Evolutionary conservation across 2,113 vertebrate species (phyloP).

Genomic region (Proterorhinus semilunaris): DNA sequence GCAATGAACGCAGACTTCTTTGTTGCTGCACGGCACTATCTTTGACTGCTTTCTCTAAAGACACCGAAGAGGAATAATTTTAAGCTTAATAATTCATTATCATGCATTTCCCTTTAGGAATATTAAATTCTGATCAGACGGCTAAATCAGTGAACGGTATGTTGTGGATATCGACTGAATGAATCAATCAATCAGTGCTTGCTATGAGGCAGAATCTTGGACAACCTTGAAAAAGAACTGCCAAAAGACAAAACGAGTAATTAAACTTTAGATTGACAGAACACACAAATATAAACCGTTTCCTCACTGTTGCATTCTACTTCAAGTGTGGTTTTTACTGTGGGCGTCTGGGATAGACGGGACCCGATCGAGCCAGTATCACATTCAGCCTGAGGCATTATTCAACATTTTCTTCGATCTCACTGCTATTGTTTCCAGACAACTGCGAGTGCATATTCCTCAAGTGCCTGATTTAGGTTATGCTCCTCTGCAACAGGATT

Average conservation of each 20-base stretch:
- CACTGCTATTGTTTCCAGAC: slow-evolving; percentile 24
- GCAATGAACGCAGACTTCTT: slow-evolving; percentile 5
- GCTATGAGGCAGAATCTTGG: neutral
- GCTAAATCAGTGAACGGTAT: too few relatives aligned
- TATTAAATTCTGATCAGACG: too few relatives aligned
- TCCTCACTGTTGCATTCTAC: neutral
- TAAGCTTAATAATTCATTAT: neutral
- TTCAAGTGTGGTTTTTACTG: neutral
- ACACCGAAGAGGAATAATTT: too few relatives aligned
- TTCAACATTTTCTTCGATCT: slow-evolving; percentile 31
- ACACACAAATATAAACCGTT: neutral
- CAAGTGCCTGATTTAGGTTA: slow-evolving; percentile 56
- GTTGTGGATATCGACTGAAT: too few relatives aligned
- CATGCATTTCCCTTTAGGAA: too few relatives aligned
- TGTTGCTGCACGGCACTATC: too few relatives aligned
- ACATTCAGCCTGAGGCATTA: slow-evolving; percentile 25
- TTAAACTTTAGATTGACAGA: neutral
- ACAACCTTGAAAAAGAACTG: neutral
- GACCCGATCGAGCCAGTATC: slow-evolving; percentile 17
- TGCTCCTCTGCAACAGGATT: slow-evolving; percentile 53
- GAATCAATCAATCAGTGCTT: neutral
- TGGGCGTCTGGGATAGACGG: slow-evolving; percentile 15
- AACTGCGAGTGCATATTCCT: slow-evolving; percentile 9
- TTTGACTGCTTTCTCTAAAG: too few relatives aligned
- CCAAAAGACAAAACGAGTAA: neutral